These are phyloP conservation scores for Zygogramma bicolorata DNA, from an alignment of 2,888 invertebrate genomes.

Conservation along the genomic window DNA sequence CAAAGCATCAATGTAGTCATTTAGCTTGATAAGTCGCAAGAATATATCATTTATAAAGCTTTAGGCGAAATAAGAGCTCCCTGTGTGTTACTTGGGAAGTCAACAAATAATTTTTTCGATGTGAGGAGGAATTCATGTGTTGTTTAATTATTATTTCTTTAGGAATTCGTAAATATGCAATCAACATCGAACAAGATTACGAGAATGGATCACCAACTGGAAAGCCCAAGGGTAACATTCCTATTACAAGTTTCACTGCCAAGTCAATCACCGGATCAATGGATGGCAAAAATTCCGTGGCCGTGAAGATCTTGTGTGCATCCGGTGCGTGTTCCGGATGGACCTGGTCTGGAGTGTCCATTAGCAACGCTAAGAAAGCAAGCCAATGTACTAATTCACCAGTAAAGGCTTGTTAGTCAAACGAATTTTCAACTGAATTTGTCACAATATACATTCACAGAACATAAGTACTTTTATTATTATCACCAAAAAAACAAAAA, in stretches of 20 bases:
- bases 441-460: no score
- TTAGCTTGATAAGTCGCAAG: no score
- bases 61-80: no score
- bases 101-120: no score
- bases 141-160: neutral
- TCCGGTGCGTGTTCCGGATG: constrained; percentile 39
- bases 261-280: constrained; percentile 32
- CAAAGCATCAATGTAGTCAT: no score
- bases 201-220: constrained; percentile 31
- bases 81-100: no score
- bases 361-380: constrained; percentile 25
- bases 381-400: constrained; percentile 25
- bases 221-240: constrained; percentile 40
- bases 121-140: no score
- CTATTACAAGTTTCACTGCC: constrained; percentile 36
- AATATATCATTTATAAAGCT: no score
- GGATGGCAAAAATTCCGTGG: constrained; percentile 8
- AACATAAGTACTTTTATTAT: no score
- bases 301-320: constrained; percentile 43
- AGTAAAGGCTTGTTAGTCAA: constrained; percentile 9
- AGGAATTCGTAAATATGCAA: constrained; percentile 41
- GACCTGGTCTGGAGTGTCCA: constrained; percentile 33
- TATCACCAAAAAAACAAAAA: no score
- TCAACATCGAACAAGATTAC: constrained; percentile 48
- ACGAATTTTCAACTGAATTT: no score